These are phyloP conservation scores for Otolemur garnettii DNA, from an alignment of 2,113 vertebrate genomes.

Conservation along the genomic window DNA sequence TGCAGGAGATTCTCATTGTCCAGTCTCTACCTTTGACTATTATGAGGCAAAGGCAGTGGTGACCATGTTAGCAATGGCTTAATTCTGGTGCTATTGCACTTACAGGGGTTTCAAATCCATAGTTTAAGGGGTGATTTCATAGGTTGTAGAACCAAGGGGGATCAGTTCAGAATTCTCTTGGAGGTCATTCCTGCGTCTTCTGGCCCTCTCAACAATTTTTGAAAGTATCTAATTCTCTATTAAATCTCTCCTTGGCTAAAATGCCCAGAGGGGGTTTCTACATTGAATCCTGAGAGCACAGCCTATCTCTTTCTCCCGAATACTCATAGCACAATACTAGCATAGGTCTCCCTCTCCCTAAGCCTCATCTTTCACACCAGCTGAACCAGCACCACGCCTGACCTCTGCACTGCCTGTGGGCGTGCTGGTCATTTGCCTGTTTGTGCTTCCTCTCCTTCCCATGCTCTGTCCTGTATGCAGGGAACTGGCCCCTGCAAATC, in stretches of 20 bases:
- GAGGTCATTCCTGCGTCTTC: constrained; percentile 1
- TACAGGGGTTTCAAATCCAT: neutral
- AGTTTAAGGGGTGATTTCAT: neutral
- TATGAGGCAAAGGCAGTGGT: neutral
- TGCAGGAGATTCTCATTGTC: neutral
- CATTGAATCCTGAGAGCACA: neutral
- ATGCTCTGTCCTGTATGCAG: neutral
- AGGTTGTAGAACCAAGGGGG: neutral
- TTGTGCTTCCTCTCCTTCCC: neutral
- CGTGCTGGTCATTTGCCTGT: neutral
- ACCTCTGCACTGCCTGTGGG: neutral
- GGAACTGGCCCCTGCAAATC: neutral
- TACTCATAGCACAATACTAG: neutral
- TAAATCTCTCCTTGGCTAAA: constrained; percentile 41
- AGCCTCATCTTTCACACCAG: neutral
- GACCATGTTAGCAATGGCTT: neutral
- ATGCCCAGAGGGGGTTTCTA: neutral
- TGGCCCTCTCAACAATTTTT: neutral
- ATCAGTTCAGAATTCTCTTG: neutral
- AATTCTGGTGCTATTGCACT: neutral
- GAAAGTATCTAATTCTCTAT: neutral
- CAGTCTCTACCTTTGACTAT: neutral
- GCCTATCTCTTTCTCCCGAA: neutral
- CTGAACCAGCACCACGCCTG: neutral
- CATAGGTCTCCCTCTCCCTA: neutral